Evolutionary conservation across 2,113 vertebrate species (phyloP).

Genomic region (Colius striatus): DNA sequence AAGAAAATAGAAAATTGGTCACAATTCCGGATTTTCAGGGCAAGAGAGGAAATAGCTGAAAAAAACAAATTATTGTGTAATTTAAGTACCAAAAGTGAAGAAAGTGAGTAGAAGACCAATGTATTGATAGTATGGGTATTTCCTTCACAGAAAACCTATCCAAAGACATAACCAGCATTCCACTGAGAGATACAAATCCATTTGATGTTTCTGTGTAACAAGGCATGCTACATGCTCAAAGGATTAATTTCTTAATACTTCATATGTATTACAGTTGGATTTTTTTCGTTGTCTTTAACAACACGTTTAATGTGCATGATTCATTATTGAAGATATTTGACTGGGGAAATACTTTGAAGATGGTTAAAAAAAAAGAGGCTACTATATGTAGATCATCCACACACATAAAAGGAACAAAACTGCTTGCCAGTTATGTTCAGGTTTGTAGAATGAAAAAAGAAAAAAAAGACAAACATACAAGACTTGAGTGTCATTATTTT

Average conservation of each 20-base stretch:
- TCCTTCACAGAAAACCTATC: background rate
- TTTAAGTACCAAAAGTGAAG: background rate
- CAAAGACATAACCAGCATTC: background rate
- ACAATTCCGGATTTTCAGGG: background rate
- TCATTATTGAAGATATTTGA: background rate
- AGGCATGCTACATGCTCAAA: background rate
- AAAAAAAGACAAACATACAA: background rate
- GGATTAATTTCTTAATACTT: background rate
- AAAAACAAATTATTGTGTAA: background rate
- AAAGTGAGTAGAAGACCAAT: background rate
- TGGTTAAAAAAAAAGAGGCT: background rate
- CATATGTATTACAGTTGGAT: rapidly evolving
- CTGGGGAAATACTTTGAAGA: background rate
- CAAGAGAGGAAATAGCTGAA: background rate
- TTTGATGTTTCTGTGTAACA: background rate
- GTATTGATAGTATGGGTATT: background rate
- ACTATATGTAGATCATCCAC: background rate
- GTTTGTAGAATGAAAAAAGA: background rate
- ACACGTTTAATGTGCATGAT: background rate
- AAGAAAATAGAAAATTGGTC: background rate
- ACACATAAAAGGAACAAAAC: background rate
- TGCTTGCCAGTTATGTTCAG: background rate
- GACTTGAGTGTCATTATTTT: background rate
- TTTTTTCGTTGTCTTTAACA: background rate
- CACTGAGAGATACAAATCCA: background rate